A percentile compares a stretch with the other conserved stretches of the same genome.
Evolutionary conservation across 2,888 invertebrate genomes (phyloP).

Genomic region (Ephialtes manifestator): DNA sequence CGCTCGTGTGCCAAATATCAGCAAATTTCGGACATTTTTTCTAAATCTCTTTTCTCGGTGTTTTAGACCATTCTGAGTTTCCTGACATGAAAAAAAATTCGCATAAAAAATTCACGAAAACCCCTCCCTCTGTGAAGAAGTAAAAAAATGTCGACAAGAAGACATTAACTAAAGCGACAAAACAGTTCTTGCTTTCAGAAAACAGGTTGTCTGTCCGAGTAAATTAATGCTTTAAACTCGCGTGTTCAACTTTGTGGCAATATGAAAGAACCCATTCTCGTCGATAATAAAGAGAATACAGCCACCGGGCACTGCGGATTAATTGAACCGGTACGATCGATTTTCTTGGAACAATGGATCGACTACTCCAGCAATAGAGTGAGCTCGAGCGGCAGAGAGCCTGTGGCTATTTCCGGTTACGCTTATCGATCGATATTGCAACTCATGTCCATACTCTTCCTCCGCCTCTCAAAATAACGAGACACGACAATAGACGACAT

Average conservation of each 20-base stretch:
- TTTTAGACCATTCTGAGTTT: no score
- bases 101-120: no score
- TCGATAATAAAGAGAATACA: not conserved
- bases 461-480: constrained; percentile 8
- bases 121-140: not conserved
- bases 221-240: not conserved
- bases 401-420: constrained; percentile 43
- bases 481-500: not conserved
- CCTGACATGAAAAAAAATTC: not conserved
- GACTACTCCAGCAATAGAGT: not conserved
- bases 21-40: no score
- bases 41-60: no score
- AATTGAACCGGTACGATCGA: constrained; percentile 27
- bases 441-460: not conserved
- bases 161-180: not conserved
- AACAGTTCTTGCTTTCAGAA: not conserved
- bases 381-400: not conserved
- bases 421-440: constrained; percentile 22
- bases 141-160: not conserved
- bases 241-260: not conserved
- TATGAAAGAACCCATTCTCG: not conserved
- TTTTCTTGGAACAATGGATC: constrained; percentile 37
- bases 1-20: no score
- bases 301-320: not conserved
- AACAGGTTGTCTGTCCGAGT: not conserved